Evolutionary conservation across 2,797 vertebrate species (phyloP), one percentile per base, ranked within the genome.

Genomic region (Sandelia bainsii): DNA sequence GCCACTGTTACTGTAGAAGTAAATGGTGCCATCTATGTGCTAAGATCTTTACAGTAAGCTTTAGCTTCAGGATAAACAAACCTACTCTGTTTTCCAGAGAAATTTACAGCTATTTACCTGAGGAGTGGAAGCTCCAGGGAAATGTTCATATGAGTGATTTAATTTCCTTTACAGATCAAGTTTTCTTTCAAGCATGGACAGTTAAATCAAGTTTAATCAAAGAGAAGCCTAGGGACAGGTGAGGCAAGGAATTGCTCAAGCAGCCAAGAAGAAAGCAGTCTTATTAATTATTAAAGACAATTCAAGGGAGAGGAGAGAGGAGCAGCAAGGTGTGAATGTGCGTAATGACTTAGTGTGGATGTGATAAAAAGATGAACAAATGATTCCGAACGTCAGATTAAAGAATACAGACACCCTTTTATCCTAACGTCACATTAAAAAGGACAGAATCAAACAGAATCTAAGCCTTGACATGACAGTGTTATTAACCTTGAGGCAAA

Each of bases 201-300:
- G 74, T 85, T 88, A 69, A 42, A 77, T 82, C 67, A n/a, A 53
- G 77, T 42, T 32, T 32, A 32, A 32, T 32, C 29, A 32, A 32
- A 8, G 22, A 0, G 19, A 25, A 59, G 62, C 23, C 34, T 3
- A 22, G 32, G 51, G 69, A 57, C 76, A 76, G 82, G 82, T 84
- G 42, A 75, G 69, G 66, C 3, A 27, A 84, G 68, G 65, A 74
- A 67, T 72, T 82, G 54, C 70, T 78, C 45, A 42, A 72, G 81
- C 77, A 77, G 8, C 37, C 68, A 50, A 58, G 16, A 63, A 69
- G 54, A 75, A 81, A 83, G 1, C 19, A 11, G 25, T 20, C 22
- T 16, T n/a, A 62, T 88, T 23, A 77, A 85, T 86, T 59, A 85
- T 87, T 84, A 44, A 89, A 57, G 22, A 49, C 3, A 19, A 40